Evolutionary conservation across 2,888 invertebrate species (phyloP).

Genomic region (Drosophila nr. medialis): DNA sequence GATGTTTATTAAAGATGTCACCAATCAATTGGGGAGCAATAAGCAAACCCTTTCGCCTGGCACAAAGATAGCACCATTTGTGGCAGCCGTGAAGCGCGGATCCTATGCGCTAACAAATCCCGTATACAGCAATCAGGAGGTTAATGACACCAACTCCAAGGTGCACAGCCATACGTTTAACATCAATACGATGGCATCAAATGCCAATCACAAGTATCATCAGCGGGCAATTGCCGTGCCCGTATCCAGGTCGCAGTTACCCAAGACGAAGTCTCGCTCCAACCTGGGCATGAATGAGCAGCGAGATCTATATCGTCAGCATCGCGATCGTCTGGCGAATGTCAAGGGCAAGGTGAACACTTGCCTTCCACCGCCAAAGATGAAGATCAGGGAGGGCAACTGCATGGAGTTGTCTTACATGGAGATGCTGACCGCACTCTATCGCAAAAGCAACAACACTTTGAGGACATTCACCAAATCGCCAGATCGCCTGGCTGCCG

Average conservation of each 20-base stretch:
- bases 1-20: conserved; percentile 63
- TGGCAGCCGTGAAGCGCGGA: conserved; percentile 61
- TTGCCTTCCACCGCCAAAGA: conserved; percentile 56
- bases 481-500: conserved; percentile 67
- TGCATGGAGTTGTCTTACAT: conserved; percentile 68
- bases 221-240: conserved; percentile 52
- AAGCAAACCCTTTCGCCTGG: conserved; percentile 1
- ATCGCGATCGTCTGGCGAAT: conserved; percentile 70
- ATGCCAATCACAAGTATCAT: conserved; percentile 55
- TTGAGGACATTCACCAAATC: conserved; percentile 65
- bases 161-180: conserved; percentile 61
- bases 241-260: neutral
- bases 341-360: conserved; percentile 70
- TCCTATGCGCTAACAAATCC: conserved; percentile 59
- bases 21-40: neutral
- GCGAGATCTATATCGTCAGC: conserved; percentile 67
- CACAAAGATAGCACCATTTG: conserved; percentile 32
- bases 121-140: conserved; percentile 42
- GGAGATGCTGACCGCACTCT: conserved; percentile 73
- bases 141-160: conserved; percentile 19
- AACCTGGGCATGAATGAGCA: conserved; percentile 55
- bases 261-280: conserved; percentile 42
- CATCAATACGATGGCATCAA: conserved; percentile 39
- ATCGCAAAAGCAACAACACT: conserved; percentile 60
- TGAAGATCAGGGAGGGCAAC: conserved; percentile 53